Evolutionary conservation across 2,888 invertebrate species (phyloP), one percentile per base, ranked within the genome.

Genomic region (Hirtodrosophila histrioides): DNA sequence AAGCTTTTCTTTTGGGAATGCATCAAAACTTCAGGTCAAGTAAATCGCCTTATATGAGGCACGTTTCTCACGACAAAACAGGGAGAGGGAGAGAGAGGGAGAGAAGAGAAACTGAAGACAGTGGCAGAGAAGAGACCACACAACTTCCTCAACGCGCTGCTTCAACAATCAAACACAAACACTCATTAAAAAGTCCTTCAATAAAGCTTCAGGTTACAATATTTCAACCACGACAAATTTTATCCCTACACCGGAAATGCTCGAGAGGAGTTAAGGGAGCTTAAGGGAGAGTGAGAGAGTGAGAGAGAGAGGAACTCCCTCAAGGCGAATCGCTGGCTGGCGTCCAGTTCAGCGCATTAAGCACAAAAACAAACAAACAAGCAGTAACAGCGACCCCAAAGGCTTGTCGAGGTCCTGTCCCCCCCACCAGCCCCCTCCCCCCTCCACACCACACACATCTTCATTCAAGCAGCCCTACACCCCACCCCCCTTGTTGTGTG

Each of bases 121-220:
- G 9, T 9, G 27, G n/a, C 24, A 17, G 17, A 17, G 17, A 17
- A 3, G 35, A 39, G 54, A 61, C 49, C 70, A 51, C 69, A 68
- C 65, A 58, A 69, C 64, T 73, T 81, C 63, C 78, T 49, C 39
- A 45, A 33, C 11, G 44, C 40, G 11, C 27, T 27, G 39, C 27
- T 58, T 74, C 49, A 46, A 57, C 86, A 82, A 78, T 72, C 69
- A 75, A 83, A 78, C 48, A 74, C 66, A 80, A 74, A 79, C 68
- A 82, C 62, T 86, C 87, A 81, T 84, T 86, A 80, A 84, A 81
- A 86, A 84, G 87, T 84, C 81, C 81, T 86, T 80, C 77, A 69
- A 61, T 54, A 64, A 77, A 63, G 81, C 87, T 56, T 86, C 87
- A 61, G 76, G 84, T 86, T 86, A 84, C 87, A 80, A 75, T 58